Evolutionary conservation across 2,888 invertebrate genomes (phyloP).

Genomic region (Sialis fuliginosa): DNA sequence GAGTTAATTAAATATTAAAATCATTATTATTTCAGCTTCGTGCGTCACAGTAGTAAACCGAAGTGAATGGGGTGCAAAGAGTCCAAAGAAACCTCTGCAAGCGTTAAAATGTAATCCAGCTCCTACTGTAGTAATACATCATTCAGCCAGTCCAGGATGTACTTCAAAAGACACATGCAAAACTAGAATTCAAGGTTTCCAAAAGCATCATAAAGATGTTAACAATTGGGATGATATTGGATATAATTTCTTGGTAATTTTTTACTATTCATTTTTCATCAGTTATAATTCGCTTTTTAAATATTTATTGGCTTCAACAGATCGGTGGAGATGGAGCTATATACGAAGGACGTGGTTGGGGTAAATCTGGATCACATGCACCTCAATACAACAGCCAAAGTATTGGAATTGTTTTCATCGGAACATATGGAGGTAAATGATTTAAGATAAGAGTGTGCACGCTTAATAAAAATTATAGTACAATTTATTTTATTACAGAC

Average conservation of each 20-base stretch:
- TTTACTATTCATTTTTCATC: background rate
- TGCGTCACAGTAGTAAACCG: conserved; percentile 21
- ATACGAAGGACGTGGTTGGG: conserved; percentile 49
- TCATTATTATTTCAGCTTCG: background rate
- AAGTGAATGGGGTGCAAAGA: conserved; percentile 24
- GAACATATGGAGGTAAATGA: conserved; percentile 27
- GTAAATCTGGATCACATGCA: conserved; percentile 38
- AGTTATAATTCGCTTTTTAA: too few relatives aligned
- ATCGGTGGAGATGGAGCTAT: conserved; percentile 45
- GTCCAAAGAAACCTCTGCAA: conserved; percentile 9
- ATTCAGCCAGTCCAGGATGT: conserved; percentile 23
- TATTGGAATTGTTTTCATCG: conserved; percentile 44
- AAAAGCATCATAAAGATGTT: conserved; percentile 19
- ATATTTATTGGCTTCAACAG: conserved; percentile 14
- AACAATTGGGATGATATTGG: conserved; percentile 20
- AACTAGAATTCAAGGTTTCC: conserved; percentile 21
- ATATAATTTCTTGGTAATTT: conserved; percentile 22
- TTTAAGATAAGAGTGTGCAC: background rate
- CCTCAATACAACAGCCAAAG: conserved; percentile 38
- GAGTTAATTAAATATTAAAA: too few relatives aligned
- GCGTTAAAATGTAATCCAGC: conserved; percentile 18
- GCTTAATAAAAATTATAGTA: background rate
- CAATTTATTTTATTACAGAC: conserved; percentile 15
- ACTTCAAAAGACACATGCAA: conserved; percentile 20
- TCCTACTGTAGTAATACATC: conserved; percentile 25